Conservation (phyloP, 2,888 invertebrate genomes). For the Sphaerophoria taeniata region DNA sequence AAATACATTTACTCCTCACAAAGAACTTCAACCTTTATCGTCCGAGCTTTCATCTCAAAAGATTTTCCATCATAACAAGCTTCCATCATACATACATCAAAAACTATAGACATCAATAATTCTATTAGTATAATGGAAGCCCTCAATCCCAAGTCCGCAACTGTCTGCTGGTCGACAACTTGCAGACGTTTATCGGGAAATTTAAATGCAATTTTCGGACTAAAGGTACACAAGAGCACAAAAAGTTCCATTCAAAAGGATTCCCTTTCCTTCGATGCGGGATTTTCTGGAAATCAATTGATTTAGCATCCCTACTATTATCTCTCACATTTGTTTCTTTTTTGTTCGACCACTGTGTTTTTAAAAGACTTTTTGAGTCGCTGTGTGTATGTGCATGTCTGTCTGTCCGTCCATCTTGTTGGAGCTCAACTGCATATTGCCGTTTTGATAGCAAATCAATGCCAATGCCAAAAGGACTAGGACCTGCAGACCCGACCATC, state of each 20-base stretch:
- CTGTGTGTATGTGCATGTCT: slow-evolving; percentile 18
- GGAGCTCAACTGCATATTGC: slow-evolving; percentile 42
- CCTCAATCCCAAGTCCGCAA: slow-evolving; percentile 19
- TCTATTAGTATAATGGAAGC: slow-evolving; percentile 41
- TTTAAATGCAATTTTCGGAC: slow-evolving; percentile 56
- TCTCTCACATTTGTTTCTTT: slow-evolving; percentile 37
- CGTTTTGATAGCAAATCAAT: slow-evolving; percentile 55
- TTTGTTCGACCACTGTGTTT: background rate
- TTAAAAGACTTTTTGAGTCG: background rate
- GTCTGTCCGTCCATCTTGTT: slow-evolving; percentile 39
- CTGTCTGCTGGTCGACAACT: slow-evolving; percentile 4
- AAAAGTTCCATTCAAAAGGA: slow-evolving; percentile 48
- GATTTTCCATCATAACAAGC: too few species aligned
- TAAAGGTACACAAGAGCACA: slow-evolving; percentile 18
- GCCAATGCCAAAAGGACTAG: slow-evolving; percentile 38
- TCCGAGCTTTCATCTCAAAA: too few species aligned
- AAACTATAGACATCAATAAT: slow-evolving; percentile 31
- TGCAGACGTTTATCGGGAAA: slow-evolving; percentile 54
- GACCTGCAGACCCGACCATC: slow-evolving; percentile 16
- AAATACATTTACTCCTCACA: too few species aligned
- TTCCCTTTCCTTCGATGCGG: slow-evolving; percentile 7
- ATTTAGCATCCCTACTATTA: slow-evolving; percentile 47
- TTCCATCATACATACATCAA: too few species aligned
- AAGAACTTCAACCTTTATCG: too few species aligned
- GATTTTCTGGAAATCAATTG: slow-evolving; percentile 60